Conservation (phyloP, 1,140 invertebrate species). For the Amphibalanus amphitrite region DNA sequence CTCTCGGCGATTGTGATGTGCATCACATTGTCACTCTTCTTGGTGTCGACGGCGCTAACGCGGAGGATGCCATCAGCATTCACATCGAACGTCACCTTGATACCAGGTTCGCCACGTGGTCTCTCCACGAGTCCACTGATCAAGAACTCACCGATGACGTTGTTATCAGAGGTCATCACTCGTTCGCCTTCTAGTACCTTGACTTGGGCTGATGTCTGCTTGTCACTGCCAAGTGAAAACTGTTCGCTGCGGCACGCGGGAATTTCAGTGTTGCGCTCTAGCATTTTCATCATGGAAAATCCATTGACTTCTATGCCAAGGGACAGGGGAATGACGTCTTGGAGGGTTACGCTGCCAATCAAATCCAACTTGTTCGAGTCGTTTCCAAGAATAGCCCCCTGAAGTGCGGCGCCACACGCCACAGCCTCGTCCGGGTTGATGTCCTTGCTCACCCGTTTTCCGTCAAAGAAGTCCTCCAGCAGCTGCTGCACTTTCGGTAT, state of each 20-base stretch:
- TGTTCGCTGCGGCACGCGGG: constrained; percentile 23
- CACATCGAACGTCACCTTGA: constrained; percentile 68
- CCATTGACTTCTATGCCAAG: constrained; percentile 22
- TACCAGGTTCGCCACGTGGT: constrained; percentile 82
- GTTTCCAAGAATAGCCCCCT: constrained; percentile 27
- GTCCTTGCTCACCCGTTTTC: constrained; percentile 42
- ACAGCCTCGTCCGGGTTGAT: constrained; percentile 31
- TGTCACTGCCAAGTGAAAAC: constrained; percentile 27
- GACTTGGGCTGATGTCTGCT: constrained; percentile 29
- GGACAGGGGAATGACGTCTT: constrained; percentile 33
- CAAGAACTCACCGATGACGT: constrained; percentile 83
- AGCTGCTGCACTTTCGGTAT: constrained; percentile 49
- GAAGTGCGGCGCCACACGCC: constrained; percentile 28
- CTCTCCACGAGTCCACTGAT: constrained; percentile 87
- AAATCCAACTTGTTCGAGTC: constrained; percentile 83
- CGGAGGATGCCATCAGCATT: constrained; percentile 65
- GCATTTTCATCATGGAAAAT: constrained; percentile 24
- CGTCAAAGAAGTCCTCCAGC: constrained; percentile 73
- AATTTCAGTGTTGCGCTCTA: constrained; percentile 25
- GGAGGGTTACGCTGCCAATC: constrained; percentile 47
- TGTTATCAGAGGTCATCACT: constrained; percentile 83
- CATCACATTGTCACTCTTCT: too few species aligned
- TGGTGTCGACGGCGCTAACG: too few species aligned
- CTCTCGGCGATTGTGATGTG: too few species aligned
- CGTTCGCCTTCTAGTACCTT: constrained; percentile 74